Base-by-base conservation (phyloP, 2,888 invertebrate species). In the Trachelus stipa region DNA sequence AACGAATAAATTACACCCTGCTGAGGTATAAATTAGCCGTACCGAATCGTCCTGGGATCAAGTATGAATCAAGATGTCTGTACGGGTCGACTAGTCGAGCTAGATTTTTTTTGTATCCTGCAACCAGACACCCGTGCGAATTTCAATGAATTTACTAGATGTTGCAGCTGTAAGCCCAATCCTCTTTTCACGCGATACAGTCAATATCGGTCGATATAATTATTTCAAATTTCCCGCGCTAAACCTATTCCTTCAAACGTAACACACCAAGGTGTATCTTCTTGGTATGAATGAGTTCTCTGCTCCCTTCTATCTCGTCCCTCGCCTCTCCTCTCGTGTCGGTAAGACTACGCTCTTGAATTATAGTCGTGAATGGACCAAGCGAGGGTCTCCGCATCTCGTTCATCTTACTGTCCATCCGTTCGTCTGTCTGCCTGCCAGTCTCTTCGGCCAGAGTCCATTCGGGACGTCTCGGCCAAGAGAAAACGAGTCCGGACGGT, bases 311-410 rank as follows among this genome's bases (percentile, higher is more conserved):
- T 12, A 75, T 23, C 56, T 23, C 9, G 9, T 23, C 69, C 33
- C 75, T 15, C 74, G 4, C 0, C 56, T 56, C 71, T 71, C 71
- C 33, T 15, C 71, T 31, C 31, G 71, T 6, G 31, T 23, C 71
- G 73, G 75, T 74, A 6, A 69, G 34, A 34, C 34, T 74, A 73
- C 81, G 56, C 9, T 56, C 56, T 9, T 56, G 56, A 82, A 83
- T 83, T 81, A 79, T 82, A 81, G 75, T 82, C 81, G 82, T 85
- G 86, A 86, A 86, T 86, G 85, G 83, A 81, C 80, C 81, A 73
- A 75, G 77, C 77, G 78, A 73, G 56, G 9, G 23, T 56, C 56
- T 56, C 69, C 78, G 79, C 77, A n/a, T 31, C 68, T 35, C 73
- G 76, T 78, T 73, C 74, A 73, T 56, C 56, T 56, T 23, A 56